Conservation (phyloP, 2,888 invertebrate genomes). For the Horisme vitalbata region DNA sequence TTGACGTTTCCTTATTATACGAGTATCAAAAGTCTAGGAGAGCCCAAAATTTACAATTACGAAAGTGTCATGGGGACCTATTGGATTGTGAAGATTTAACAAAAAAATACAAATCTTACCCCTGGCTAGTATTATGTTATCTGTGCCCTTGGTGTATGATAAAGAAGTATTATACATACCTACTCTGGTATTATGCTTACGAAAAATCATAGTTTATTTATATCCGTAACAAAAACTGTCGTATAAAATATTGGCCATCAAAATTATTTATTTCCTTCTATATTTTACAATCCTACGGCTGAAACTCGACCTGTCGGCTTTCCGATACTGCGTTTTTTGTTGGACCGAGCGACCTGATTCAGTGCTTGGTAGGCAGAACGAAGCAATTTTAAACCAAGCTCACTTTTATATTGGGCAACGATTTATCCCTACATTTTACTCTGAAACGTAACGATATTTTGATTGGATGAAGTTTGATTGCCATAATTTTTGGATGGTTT, state of each 20-base stretch:
- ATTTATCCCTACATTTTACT: constrained; percentile 46
- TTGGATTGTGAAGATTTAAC: too few relatives aligned
- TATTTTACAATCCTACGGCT: constrained; percentile 17
- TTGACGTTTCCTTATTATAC: too few relatives aligned
- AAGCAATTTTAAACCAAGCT: constrained; percentile 51
- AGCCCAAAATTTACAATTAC: too few relatives aligned
- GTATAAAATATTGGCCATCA: neutral
- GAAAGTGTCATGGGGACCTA: too few relatives aligned
- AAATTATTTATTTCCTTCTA: neutral
- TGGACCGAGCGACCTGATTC: constrained; percentile 32
- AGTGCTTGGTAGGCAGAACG: constrained; percentile 48
- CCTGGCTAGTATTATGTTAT: too few relatives aligned
- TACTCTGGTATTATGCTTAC: too few relatives aligned
- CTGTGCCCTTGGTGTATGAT: too few relatives aligned
- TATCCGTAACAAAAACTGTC: too few relatives aligned
- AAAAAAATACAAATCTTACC: too few relatives aligned
- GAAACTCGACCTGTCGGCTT: constrained; percentile 53
- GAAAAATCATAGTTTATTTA: too few relatives aligned
- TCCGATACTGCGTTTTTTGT: constrained; percentile 52
- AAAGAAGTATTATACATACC: too few relatives aligned
- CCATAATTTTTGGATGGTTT: constrained; percentile 17
- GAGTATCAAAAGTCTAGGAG: too few relatives aligned
- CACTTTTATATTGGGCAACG: constrained; percentile 40
- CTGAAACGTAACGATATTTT: constrained; percentile 37
- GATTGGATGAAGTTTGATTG: constrained; percentile 26